These are phyloP conservation scores for Pandemis heparana DNA, from an alignment of 2,888 invertebrate species.

Conservation along the genomic window DNA sequence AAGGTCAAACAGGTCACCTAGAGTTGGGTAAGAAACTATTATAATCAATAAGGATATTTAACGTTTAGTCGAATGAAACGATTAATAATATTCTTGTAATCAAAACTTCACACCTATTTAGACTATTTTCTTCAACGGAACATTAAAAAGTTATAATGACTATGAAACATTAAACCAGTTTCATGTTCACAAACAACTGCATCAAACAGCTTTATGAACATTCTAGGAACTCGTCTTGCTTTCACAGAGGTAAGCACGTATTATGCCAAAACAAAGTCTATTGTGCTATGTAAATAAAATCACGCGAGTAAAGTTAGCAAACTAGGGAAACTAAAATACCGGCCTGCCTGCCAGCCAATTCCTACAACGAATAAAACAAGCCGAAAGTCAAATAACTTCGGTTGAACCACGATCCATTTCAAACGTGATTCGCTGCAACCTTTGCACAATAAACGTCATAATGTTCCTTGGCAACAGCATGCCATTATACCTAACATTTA, in stretches of 20 bases:
- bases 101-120: too few species aligned
- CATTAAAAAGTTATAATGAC: not conserved
- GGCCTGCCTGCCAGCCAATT: constrained; percentile 6
- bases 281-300: constrained; percentile 9
- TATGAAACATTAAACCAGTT: not conserved
- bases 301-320: constrained; percentile 17
- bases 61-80: too few species aligned
- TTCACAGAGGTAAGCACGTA: not conserved
- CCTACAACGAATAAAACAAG: constrained; percentile 22
- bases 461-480: not conserved
- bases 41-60: too few species aligned
- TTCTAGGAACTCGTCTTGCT: not conserved
- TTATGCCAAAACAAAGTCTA: not conserved
- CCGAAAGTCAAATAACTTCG: constrained; percentile 30
- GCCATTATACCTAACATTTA: not conserved
- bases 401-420: not conserved
- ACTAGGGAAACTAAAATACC: constrained; percentile 17
- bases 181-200: not conserved
- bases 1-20: too few species aligned
- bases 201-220: not conserved
- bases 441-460: not conserved
- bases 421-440: not conserved
- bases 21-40: too few species aligned
- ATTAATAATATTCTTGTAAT: too few species aligned
- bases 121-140: not conserved